Percentiles rank a stretch among this genome's conserved stretches.
Evolutionary conservation across 2,888 invertebrate species (phyloP).

Genomic region (Conchocele bisecta): DNA sequence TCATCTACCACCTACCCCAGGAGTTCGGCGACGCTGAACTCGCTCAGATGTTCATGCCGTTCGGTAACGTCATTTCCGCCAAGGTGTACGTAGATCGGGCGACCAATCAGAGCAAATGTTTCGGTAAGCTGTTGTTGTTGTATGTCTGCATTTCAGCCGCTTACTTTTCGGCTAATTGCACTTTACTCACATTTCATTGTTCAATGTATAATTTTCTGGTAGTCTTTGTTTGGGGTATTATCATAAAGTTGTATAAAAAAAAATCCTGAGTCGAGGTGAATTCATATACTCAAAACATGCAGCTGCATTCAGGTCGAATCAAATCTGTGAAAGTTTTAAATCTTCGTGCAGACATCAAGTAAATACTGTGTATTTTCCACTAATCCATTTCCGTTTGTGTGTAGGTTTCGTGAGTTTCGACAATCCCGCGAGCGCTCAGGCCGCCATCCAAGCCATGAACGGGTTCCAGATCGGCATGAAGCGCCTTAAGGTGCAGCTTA

Average conservation of each 20-base stretch:
- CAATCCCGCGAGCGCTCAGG: constrained; percentile 98
- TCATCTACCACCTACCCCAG: constrained; percentile 99
- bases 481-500: constrained; percentile 99
- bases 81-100: constrained; percentile 99
- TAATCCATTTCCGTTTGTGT: constrained; percentile 17
- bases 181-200: no score
- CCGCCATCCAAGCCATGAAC: constrained; percentile 99
- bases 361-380: no score
- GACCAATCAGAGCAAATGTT: constrained; percentile 99
- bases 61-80: constrained; percentile 99
- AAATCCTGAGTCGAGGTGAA: no score
- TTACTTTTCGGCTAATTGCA: no score
- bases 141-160: no score
- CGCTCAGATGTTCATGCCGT: constrained; percentile 99
- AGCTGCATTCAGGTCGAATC: no score
- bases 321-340: no score
- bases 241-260: no score
- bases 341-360: no score
- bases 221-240: no score
- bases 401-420: constrained; percentile 99
- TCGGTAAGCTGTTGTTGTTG: constrained; percentile 97
- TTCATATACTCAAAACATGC: no score
- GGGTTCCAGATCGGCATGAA: constrained; percentile 99
- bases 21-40: constrained; percentile 99
- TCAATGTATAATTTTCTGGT: no score